phyloP scores from a whole-genome alignment of 2,797 vertebrate genomes.

The Periparus ater region DNA sequence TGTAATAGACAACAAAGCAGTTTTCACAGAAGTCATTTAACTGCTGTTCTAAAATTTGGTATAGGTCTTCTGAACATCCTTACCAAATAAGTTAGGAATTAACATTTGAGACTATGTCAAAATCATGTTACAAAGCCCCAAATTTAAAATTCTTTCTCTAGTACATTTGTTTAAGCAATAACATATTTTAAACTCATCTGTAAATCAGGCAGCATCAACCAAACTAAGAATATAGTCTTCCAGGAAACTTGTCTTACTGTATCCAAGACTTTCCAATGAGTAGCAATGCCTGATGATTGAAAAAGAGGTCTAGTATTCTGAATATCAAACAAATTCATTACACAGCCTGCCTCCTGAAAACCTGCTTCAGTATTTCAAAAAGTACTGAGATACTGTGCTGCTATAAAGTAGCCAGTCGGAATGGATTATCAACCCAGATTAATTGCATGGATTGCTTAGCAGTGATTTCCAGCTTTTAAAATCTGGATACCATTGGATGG shows the following conservation, averaged over 20 bases:
- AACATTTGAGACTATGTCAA: not conserved
- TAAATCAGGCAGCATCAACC: not conserved
- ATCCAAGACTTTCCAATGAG: not conserved
- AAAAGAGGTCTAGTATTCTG: not conserved
- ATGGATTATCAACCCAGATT: not conserved
- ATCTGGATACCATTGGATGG: not conserved
- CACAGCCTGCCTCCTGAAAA: not conserved
- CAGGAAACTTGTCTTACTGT: not conserved
- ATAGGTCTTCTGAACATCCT: not conserved
- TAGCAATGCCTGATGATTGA: not conserved
- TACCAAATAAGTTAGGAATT: not conserved
- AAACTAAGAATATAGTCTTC: not conserved
- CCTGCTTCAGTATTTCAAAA: not conserved
- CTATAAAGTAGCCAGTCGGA: not conserved
- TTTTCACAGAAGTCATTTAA: not conserved
- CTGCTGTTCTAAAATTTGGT: not conserved
- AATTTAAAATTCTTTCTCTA: not conserved
- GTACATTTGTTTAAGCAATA: not conserved
- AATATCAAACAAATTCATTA: not conserved
- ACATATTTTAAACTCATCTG: not conserved
- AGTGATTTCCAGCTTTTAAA: not conserved
- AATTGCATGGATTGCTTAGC: not conserved
- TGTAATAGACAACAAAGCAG: not conserved
- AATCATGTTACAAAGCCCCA: not conserved
- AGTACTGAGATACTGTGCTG: not conserved